Conservation (phyloP, 2,113 vertebrate genomes). For the Antennarius striatus region DNA sequence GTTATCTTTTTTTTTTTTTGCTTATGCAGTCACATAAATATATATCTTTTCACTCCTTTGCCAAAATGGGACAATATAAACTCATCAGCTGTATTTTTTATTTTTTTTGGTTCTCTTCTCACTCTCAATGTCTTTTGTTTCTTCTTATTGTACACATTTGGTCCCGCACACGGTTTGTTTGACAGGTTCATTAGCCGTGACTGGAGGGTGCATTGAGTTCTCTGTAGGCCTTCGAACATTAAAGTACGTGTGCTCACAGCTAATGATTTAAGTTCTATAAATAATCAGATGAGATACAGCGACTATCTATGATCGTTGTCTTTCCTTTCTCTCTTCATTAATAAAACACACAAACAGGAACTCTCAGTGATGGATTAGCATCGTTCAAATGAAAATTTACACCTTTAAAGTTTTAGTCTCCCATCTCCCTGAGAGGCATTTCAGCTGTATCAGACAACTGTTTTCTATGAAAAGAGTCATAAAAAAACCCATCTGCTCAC, state of each 20-base stretch:
- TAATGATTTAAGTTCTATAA: no score
- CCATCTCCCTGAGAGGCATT: not conserved
- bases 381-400: no score
- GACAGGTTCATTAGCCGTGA: constrained; percentile 52
- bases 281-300: no score
- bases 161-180: constrained; percentile 66
- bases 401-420: no score
- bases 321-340: no score
- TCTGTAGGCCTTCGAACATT: constrained; percentile 32
- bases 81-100: constrained; percentile 18
- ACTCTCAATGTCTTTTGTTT: constrained; percentile 5
- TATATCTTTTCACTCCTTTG: constrained; percentile 7
- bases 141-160: constrained; percentile 17
- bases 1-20: not conserved
- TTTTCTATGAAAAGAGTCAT: not conserved
- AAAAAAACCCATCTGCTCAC: not conserved
- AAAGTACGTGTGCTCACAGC: not conserved
- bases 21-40: not conserved
- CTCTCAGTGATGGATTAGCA: no score
- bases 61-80: constrained; percentile 13
- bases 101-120: not conserved
- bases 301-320: no score
- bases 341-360: no score
- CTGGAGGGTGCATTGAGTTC: constrained; percentile 26
- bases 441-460: not conserved